Base-by-base conservation (phyloP, 2,113 vertebrate genomes). In the Equus przewalskii region DNA sequence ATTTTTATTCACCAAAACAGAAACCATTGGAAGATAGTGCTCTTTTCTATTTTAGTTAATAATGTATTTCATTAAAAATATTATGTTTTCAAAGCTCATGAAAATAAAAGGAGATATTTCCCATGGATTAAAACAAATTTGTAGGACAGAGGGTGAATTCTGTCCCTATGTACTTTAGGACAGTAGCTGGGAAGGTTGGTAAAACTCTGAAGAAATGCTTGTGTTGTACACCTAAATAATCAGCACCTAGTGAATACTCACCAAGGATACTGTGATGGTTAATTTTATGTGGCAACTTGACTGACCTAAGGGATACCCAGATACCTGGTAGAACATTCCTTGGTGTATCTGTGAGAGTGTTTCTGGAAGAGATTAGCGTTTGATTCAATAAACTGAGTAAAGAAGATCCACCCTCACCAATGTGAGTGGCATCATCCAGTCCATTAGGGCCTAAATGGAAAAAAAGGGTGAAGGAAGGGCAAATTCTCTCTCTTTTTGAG, bases 41-140 rank as follows among this genome's bases (percentile, higher is more conserved):
- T 67, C 94, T 94, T 85, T 33, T 24, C 6, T 58, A 76, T 49
- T 93, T 93, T 89, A 84, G 7, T 75, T 69, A 91, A 70, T 67
- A 82, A n/a, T 0, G 1, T 46, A 80, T 70, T 83, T 87, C 33
- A 95, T 76, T 93, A n/a, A 90, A 73, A 67, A 33, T 76, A 96
- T 28, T 72, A 70, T 64, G 24, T 22, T 89, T 33, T 84, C 65
- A 75, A 70, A 89, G 16, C 70, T 8, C 8, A 80, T 84, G 26
- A 83, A 79, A 95, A 80, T 49, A 41, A 75, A 73, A 83, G 21
- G 8, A 88, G 13, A 58, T 58, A 84, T 78, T 84, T 75, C 16
- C 18, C n/a, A 92, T 4, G 58, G 26, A 75, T 9, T 72, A 44
- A 94, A 80, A 84, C 81, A 80, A 76, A 72, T 78, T 76, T 51